phyloP scores from a whole-genome alignment of 2,113 vertebrate genomes.

The Phoenicopterus ruber region DNA sequence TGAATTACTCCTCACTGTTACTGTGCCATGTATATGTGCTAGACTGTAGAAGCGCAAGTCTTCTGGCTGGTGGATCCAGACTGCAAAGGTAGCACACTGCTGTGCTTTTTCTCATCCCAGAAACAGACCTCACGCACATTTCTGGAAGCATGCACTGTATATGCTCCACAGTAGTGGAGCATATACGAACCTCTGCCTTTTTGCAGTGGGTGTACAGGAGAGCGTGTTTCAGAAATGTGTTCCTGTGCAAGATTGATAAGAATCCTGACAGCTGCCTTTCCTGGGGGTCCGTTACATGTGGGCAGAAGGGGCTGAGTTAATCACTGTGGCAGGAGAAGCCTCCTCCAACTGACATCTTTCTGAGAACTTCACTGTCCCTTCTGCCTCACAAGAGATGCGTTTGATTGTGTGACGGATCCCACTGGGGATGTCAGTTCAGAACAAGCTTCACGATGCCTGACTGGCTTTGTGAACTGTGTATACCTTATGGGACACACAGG shows the following conservation, averaged over 20 bases:
- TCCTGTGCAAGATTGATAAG: neutral
- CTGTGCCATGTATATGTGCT: rapidly evolving
- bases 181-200: neutral
- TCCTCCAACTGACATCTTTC: neutral
- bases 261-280: neutral
- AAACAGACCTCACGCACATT: neutral
- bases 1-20: neutral
- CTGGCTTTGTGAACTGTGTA: neutral
- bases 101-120: neutral
- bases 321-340: neutral
- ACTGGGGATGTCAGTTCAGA: neutral
- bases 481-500: neutral
- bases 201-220: neutral
- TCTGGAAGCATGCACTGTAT: neutral
- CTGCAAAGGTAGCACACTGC: neutral
- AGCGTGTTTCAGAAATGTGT: neutral
- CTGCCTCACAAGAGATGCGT: neutral
- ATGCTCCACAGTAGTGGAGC: neutral
- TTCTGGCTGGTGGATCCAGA: neutral
- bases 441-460: neutral
- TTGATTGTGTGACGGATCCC: neutral
- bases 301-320: neutral
- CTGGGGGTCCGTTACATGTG: rapidly evolving
- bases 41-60: neutral
- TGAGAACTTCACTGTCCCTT: neutral